Conservation (phyloP, 2,888 invertebrate genomes). For the Helleia helle region DNA sequence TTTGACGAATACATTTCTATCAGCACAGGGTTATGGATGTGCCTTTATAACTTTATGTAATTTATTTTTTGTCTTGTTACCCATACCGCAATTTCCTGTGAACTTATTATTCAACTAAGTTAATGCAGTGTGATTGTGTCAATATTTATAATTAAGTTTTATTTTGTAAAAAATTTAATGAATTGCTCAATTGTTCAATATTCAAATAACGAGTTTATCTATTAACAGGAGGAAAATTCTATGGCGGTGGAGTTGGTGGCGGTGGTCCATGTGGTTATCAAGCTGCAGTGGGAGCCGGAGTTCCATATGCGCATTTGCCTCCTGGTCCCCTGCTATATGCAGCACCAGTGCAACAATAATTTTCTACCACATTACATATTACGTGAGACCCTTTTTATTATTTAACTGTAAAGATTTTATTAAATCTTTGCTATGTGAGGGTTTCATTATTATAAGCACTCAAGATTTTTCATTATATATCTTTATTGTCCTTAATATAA, state of each 20-base stretch:
- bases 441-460: slow-evolving; percentile 7
- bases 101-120: too few species aligned
- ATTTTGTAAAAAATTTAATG: too few species aligned
- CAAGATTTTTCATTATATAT: slow-evolving; percentile 9
- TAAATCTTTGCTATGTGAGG: neutral
- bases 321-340: slow-evolving; percentile 73
- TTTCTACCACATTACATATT: neutral
- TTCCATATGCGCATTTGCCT: slow-evolving; percentile 77
- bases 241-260: slow-evolving; percentile 78
- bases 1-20: too few species aligned
- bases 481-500: neutral
- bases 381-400: neutral
- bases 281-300: slow-evolving; percentile 75
- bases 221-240: slow-evolving; percentile 83
- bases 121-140: too few species aligned
- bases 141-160: too few species aligned
- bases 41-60: too few species aligned
- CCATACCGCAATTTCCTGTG: too few species aligned
- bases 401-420: neutral
- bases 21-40: too few species aligned
- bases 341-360: slow-evolving; percentile 84
- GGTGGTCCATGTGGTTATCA: slow-evolving; percentile 78
- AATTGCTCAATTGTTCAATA: too few species aligned
- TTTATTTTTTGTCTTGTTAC: too few species aligned
- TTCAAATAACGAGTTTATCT: too few species aligned